Evolutionary conservation across 2,113 vertebrate species (phyloP).

Genomic region (Petrocephalus microphthalmus): DNA sequence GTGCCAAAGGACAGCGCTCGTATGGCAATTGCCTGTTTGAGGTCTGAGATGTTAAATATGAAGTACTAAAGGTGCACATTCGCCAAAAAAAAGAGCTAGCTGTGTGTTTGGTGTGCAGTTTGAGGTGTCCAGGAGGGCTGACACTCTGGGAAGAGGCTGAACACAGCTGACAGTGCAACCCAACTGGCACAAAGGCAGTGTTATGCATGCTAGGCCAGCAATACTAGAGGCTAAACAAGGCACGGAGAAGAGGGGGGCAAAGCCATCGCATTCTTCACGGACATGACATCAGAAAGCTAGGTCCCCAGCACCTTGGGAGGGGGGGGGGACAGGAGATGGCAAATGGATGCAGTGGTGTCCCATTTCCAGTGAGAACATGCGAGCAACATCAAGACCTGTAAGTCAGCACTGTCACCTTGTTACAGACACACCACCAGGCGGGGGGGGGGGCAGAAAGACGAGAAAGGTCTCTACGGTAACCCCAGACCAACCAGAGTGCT

Average conservation of each 20-base stretch:
- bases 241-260: neutral
- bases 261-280: neutral
- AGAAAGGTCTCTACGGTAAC: conserved; percentile 2
- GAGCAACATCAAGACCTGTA: neutral
- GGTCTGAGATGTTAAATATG: neutral
- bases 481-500: neutral
- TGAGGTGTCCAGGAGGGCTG: neutral
- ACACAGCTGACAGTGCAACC: neutral
- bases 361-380: neutral
- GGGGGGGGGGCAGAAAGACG: neutral
- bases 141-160: neutral
- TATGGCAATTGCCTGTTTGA: neutral
- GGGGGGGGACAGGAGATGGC: neutral
- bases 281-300: neutral
- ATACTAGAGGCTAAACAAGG: neutral
- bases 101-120: neutral
- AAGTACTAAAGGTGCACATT: neutral
- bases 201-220: neutral
- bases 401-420: neutral
- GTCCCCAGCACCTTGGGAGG: neutral
- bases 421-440: neutral
- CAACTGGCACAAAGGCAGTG: neutral
- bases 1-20: neutral
- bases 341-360: neutral
- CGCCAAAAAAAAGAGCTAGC: neutral